Percentiles rank a stretch among this genome's conserved stretches.
Conservation (phyloP, 2,797 vertebrate genomes). For the Acridotheres tristis region DNA sequence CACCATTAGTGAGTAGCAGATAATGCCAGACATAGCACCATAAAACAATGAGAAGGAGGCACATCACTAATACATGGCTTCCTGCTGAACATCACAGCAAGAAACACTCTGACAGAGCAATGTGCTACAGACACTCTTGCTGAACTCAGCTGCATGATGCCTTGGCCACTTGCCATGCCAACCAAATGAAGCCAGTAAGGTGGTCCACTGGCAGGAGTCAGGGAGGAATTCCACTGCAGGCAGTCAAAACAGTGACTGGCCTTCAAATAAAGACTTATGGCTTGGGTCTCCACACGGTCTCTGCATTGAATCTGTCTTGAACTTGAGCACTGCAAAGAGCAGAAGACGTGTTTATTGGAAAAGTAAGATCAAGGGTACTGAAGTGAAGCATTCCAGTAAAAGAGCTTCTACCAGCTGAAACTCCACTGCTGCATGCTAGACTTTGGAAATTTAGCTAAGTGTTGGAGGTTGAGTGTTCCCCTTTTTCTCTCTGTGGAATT, state of each 20-base stretch:
- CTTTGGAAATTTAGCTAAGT: too few relatives aligned
- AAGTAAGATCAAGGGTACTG: neutral
- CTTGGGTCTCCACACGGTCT: neutral
- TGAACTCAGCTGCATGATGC: neutral
- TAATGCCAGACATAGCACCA: neutral
- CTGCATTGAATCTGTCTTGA: neutral
- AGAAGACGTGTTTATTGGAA: neutral
- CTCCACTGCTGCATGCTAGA: neutral
- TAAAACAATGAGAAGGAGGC: neutral
- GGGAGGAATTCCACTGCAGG: neutral
- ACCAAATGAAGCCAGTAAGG: rapidly evolving
- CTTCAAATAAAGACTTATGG: neutral
- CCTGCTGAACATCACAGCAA: neutral
- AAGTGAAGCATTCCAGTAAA: neutral
- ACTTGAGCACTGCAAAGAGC: neutral
- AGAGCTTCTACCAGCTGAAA: neutral
- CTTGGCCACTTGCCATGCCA: rapidly evolving
- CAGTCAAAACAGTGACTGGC: neutral
- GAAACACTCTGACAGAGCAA: neutral
- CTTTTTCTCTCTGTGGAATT: too few relatives aligned
- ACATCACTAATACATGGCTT: neutral
- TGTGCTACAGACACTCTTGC: neutral
- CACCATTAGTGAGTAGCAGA: neutral
- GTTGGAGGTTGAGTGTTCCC: too few relatives aligned
- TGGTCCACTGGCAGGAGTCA: too few relatives aligned